A percentile compares a stretch with the other conserved stretches of the same genome.
Evolutionary conservation across 2,113 vertebrate genomes (phyloP).

Genomic region (Catagonus wagneri): DNA sequence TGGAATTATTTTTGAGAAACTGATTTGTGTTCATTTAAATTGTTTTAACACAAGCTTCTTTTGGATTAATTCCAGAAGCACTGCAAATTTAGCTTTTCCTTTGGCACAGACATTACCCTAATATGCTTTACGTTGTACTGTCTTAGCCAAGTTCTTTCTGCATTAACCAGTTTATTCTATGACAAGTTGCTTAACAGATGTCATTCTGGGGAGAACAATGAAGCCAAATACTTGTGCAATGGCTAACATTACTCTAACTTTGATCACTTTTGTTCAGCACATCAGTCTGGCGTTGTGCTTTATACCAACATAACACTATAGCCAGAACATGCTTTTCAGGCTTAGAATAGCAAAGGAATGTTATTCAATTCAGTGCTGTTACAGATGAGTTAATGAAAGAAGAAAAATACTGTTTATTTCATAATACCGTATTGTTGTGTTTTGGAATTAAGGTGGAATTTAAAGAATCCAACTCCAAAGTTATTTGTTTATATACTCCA

Average conservation of each 20-base stretch:
- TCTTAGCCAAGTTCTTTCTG: slow-evolving; percentile 87
- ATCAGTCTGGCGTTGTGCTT: slow-evolving; percentile 98
- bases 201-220: slow-evolving; percentile 93
- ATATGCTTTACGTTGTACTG: slow-evolving; percentile 87
- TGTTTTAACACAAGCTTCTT: slow-evolving; percentile 76
- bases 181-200: slow-evolving; percentile 93
- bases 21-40: slow-evolving; percentile 78
- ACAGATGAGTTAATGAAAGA: slow-evolving; percentile 93
- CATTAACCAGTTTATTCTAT: slow-evolving; percentile 94
- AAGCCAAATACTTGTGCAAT: slow-evolving; percentile 90
- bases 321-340: slow-evolving; percentile 91
- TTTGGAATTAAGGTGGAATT: slow-evolving; percentile 95
- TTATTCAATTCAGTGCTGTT: slow-evolving; percentile 95
- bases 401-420: slow-evolving; percentile 99
- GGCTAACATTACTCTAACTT: slow-evolving; percentile 93
- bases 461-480: slow-evolving; percentile 90
- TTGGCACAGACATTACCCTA: slow-evolving; percentile 87
- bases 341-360: slow-evolving; percentile 95
- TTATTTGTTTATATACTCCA: slow-evolving; percentile 84
- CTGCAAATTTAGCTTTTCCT: slow-evolving; percentile 84
- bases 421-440: slow-evolving; percentile 91
- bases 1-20: slow-evolving; percentile 70
- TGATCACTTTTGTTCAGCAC: slow-evolving; percentile 96
- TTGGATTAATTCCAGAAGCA: slow-evolving; percentile 83
- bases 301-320: slow-evolving; percentile 95